Percentiles rank a stretch among this genome's conserved stretches.
Conservation (phyloP, 2,797 vertebrate genomes). For the Caiman crocodilus region DNA sequence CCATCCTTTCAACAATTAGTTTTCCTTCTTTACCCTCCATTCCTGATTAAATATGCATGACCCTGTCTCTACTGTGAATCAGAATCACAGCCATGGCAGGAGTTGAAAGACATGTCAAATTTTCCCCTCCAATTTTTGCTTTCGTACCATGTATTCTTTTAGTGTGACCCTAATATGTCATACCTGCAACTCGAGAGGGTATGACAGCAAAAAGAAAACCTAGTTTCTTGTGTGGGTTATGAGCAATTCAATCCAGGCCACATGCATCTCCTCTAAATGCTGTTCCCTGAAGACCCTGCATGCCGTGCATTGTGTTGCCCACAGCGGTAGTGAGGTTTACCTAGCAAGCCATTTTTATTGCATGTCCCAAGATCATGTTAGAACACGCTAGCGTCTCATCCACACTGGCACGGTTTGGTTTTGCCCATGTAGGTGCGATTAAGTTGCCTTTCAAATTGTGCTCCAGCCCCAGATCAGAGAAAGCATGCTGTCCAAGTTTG, state of each 20-base stretch:
- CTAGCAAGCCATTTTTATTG: background rate
- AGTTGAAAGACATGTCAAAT: background rate
- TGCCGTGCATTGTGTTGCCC: rapidly evolving
- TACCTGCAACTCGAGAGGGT: background rate
- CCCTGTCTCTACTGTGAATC: background rate
- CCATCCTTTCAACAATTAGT: background rate
- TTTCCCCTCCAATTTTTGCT: constrained; percentile 18
- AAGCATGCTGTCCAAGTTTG: too few relatives aligned
- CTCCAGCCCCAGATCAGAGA: background rate
- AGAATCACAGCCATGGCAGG: background rate
- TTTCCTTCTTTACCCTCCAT: background rate
- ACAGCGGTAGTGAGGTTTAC: background rate
- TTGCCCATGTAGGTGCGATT: background rate
- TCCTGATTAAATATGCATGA: constrained; percentile 32
- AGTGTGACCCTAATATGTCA: constrained; percentile 16
- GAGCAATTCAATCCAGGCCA: background rate
- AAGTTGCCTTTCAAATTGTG: background rate
- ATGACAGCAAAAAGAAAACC: background rate
- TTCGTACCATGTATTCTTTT: background rate
- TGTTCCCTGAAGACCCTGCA: background rate
- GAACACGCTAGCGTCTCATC: rapidly evolving
- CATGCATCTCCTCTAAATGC: background rate
- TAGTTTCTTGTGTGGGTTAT: background rate
- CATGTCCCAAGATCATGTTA: rapidly evolving
- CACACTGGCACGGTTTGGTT: rapidly evolving